Conservation (phyloP, 2,797 vertebrate genomes). For the Poeciliopsis turneri region DNA sequence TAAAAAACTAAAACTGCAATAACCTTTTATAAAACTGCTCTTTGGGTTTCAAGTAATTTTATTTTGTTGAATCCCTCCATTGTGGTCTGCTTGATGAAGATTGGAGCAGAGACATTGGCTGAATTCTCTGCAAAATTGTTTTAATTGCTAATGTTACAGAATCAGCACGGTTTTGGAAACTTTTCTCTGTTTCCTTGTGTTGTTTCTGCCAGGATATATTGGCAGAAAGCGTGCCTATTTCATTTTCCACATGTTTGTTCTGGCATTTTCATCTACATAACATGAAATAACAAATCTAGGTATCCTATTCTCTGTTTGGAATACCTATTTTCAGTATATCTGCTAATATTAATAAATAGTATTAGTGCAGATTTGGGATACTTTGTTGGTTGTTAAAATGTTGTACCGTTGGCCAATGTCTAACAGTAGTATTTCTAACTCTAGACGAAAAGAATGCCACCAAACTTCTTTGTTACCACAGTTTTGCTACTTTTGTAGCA, state of each 20-base stretch:
- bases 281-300: not conserved
- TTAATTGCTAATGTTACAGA: not conserved
- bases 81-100: not conserved
- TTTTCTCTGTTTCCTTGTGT: not conserved
- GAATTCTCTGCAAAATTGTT: not conserved
- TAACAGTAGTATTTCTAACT: not conserved
- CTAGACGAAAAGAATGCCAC: not conserved
- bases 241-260: not conserved
- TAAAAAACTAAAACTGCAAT: not conserved
- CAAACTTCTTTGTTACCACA: not conserved
- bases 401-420: not conserved
- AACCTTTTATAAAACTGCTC: not conserved
- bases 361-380: not conserved
- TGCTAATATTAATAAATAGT: not conserved
- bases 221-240: not conserved
- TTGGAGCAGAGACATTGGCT: not conserved
- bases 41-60: not conserved
- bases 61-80: not conserved
- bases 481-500: not conserved
- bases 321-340: not conserved
- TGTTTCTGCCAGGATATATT: not conserved
- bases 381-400: not conserved
- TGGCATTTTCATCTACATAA: not conserved
- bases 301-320: not conserved
- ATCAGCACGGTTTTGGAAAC: not conserved